Evolutionary conservation across 2,797 vertebrate genomes (phyloP), one percentile per base, ranked within the genome.

Genomic region (Pangasius larnaudii): DNA sequence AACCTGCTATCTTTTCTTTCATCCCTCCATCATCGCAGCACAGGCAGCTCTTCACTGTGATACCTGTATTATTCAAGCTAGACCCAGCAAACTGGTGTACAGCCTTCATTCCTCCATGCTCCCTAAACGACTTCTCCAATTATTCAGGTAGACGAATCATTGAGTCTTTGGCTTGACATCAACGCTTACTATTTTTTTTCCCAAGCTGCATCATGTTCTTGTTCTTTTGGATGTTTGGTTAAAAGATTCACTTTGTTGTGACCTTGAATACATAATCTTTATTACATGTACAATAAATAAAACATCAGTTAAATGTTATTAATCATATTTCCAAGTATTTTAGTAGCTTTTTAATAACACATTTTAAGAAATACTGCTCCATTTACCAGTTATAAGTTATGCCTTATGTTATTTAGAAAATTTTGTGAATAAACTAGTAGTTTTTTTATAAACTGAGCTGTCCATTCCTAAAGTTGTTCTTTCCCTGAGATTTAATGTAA

Each of bases 221-320:
- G 36, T 42, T 49, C n/a, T 53, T 78, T 78, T n/a, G 2, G 27
- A 75, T 51, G 74, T 30, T 8, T 16, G 18, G 74, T 71, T 30
- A 16, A 56, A 79, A 19, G 2, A 59, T 1, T 36, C 30, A 6
- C 53, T 27, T 46, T 71, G 18, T 24, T 56, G 19, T 11, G 39
- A 51, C 1, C 16, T 84, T 24, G 16, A 69, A 59, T 13, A 58
- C 6, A 78, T 65, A 3, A 61, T 49, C 6, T 86, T 86, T 86
- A 86, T 86, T 86, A 69, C 33, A 5, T 16, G 75, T 67, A 53
- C 30, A 84, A 79, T 78, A 79, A 88, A 85, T 69, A 88, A 58
- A 88, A 22, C 16, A 84, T 9, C 19, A n/a, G 71, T 49, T 58
- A 77, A 11, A 78, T 6, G 2, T 49, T 75, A 85, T 56, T 36